Base-by-base conservation (phyloP, 2,113 vertebrate species). In the Centropus bengalensis region DNA sequence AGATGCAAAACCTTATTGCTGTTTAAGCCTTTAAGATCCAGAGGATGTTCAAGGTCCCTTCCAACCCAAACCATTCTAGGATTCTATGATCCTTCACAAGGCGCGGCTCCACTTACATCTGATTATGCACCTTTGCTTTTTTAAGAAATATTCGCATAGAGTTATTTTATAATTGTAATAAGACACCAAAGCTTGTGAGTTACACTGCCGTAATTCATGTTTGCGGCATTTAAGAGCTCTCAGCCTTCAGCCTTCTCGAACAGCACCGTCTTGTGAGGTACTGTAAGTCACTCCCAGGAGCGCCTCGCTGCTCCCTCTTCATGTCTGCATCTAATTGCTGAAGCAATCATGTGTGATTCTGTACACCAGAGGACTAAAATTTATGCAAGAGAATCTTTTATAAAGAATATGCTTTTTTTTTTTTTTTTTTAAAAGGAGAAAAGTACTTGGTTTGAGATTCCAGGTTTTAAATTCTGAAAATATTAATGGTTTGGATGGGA, bases 201-300 rank as follows among this genome's bases (percentile, higher is more conserved):
- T 63, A 49, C 6, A 47, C 62, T 28, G 66, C 82, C 49, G 44
- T 81, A 93, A 82, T 91, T 94, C 84, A 75, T 60, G 86, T 70
- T 73, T 68, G 66, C 86, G 84, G 79, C 47, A 82, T 82, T 93
- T 80, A 70, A 75, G 73, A 84, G 66, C 52, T 76, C 59, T 90
- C 40, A 67, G 87, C 79, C 76, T 74, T 88, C 87, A 79, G 24
- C 70, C 77, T 71, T 38, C 44, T 91, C 27, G 36, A 59, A 42
- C 68, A 91, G 38, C 64, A n/a, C 32, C 88, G 51, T 40, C 55
- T 47, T 16, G 7, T 44, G 63, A 74, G 86, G 64, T 62, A 89
- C 18, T 58, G 82, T 33, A 47, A 81, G 76, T 85, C 76, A 51
- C 59, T 68, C 40, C 68, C 45, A 47, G 74, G 75, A 86, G 84